A percentile compares a stretch with the other conserved stretches of the same genome.
Evolutionary conservation across 2,888 invertebrate genomes (phyloP).

Genomic region (Ganaspis brasiliensis): DNA sequence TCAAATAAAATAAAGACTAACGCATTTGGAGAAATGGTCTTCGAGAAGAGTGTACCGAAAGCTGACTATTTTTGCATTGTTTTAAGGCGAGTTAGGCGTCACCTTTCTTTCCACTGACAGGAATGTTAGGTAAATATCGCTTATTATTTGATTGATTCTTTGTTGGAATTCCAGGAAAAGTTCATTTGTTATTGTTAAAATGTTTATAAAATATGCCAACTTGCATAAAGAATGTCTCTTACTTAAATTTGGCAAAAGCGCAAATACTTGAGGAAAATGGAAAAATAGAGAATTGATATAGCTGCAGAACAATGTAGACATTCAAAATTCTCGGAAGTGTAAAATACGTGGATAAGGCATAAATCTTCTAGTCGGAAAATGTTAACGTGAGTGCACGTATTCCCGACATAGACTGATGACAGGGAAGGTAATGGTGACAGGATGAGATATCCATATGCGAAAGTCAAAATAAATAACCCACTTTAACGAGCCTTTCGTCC

Average conservation of each 20-base stretch:
- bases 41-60: too few relatives aligned
- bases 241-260: background rate
- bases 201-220: too few relatives aligned
- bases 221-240: too few relatives aligned
- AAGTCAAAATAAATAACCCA: conserved; percentile 66
- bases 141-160: too few relatives aligned
- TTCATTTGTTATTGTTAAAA: too few relatives aligned
- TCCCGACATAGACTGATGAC: conserved; percentile 39
- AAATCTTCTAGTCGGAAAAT: conserved; percentile 21
- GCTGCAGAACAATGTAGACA: background rate
- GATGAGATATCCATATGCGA: conserved; percentile 40
- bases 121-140: too few relatives aligned
- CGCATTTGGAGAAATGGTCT: too few relatives aligned
- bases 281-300: background rate
- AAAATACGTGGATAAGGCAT: conserved; percentile 31
- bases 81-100: too few relatives aligned
- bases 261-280: background rate
- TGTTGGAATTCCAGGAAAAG: too few relatives aligned
- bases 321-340: conserved; percentile 12
- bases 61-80: too few relatives aligned
- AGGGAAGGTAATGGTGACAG: conserved; percentile 38
- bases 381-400: conserved; percentile 21
- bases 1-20: too few relatives aligned
- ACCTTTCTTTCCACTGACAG: too few relatives aligned
- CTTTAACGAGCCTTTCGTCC: conserved; percentile 62